Evolutionary conservation across 2,797 vertebrate genomes (phyloP).

Genomic region (Dermochelys coriacea): DNA sequence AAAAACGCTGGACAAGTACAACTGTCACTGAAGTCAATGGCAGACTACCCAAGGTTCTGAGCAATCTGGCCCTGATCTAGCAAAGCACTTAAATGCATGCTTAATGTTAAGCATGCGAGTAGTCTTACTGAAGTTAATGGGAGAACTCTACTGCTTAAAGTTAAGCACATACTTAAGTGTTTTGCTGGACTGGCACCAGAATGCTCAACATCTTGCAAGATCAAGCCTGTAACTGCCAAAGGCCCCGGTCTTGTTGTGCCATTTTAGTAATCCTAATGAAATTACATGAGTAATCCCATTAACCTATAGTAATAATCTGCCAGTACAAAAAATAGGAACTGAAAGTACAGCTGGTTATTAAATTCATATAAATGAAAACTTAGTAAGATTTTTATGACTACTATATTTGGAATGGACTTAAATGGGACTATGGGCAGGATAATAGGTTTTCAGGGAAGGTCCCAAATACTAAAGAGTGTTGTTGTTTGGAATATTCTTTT

Average conservation of each 20-base stretch:
- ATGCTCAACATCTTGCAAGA: background rate
- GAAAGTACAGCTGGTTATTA: background rate
- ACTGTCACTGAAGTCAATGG: background rate
- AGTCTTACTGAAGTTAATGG: background rate
- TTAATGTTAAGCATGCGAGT: rapidly evolving
- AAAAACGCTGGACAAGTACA: background rate
- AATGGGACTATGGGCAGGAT: background rate
- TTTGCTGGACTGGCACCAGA: background rate
- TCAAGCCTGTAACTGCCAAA: background rate
- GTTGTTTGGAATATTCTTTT: background rate
- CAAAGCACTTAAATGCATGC: background rate
- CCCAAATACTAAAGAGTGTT: background rate
- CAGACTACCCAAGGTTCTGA: background rate
- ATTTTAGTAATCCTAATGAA: background rate
- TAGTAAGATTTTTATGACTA: background rate
- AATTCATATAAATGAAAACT: background rate
- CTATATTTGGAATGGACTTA: background rate
- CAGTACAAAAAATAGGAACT: background rate
- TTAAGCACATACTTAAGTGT: background rate
- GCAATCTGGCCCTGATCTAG: background rate
- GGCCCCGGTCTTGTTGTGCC: background rate
- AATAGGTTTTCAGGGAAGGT: background rate
- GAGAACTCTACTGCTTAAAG: background rate
- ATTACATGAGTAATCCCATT: rapidly evolving
- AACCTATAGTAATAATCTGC: background rate